Conservation (phyloP, 2,888 invertebrate genomes). For the Rotaria magnacalcarata region DNA sequence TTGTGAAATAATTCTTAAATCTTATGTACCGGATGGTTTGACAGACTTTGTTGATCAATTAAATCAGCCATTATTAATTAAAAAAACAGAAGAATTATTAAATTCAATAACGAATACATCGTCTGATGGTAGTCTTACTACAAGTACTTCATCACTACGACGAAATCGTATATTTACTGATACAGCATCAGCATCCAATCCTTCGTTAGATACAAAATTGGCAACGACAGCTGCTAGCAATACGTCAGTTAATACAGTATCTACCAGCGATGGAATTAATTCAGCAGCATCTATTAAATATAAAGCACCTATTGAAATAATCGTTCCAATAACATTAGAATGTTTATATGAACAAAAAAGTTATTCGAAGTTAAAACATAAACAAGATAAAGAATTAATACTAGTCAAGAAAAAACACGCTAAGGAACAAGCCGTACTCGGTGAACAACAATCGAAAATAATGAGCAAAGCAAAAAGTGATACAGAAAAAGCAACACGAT, state of each 20-base stretch:
- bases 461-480: slow-evolving; percentile 63
- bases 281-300: slow-evolving; percentile 63
- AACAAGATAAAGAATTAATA: slow-evolving; percentile 83
- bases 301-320: not conserved
- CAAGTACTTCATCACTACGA: not conserved
- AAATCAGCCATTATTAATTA: slow-evolving; percentile 70
- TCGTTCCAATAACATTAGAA: slow-evolving; percentile 53
- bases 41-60: slow-evolving; percentile 96
- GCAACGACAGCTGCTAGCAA: not conserved
- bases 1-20: slow-evolving; percentile 96
- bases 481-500: not conserved
- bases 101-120: not conserved
- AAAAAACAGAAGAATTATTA: not conserved
- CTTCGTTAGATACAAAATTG: not conserved
- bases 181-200: not conserved
- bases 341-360: slow-evolving; percentile 54
- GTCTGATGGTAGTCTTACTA: not conserved
- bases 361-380: slow-evolving; percentile 74
- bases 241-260: not conserved
- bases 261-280: not conserved
- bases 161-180: not conserved
- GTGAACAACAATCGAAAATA: slow-evolving; percentile 75
- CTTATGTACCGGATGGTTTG: slow-evolving; percentile 97
- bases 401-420: slow-evolving; percentile 81
- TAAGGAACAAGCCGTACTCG: slow-evolving; percentile 82